Evolutionary conservation across 2,113 vertebrate genomes (phyloP).

Genomic region (Mesocricetus auratus): DNA sequence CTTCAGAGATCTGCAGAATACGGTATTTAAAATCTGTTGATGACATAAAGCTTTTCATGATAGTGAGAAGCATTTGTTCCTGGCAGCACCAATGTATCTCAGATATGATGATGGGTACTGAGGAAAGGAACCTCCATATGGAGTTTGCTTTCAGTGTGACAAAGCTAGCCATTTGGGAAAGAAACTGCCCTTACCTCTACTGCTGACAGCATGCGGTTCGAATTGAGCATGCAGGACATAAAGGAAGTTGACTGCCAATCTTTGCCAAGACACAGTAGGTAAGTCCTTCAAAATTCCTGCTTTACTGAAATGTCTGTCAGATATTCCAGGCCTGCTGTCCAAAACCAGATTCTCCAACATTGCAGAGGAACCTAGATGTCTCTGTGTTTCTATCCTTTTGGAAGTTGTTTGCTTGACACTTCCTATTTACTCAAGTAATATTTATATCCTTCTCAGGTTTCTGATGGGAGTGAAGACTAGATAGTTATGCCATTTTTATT

Average conservation of each 20-base stretch:
- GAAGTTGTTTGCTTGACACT: background rate
- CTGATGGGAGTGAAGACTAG: background rate
- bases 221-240: background rate
- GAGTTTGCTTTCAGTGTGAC: background rate
- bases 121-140: background rate
- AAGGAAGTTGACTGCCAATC: background rate
- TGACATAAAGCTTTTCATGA: background rate
- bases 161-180: background rate
- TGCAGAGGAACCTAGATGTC: background rate
- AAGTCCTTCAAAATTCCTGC: background rate
- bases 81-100: background rate
- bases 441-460: background rate
- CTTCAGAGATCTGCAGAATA: background rate
- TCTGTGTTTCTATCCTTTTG: background rate
- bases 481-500: background rate
- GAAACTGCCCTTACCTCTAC: background rate
- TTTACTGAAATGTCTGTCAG: background rate
- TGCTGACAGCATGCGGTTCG: background rate
- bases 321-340: background rate
- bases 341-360: background rate
- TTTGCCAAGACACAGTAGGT: background rate
- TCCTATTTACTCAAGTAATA: background rate
- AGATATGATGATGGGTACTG: background rate
- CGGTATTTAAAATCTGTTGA: background rate
- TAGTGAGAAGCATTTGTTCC: background rate